Percentiles rank a stretch among this genome's conserved stretches.
These are phyloP conservation scores for Galerucella nymphaeae DNA, from an alignment of 2,888 invertebrate genomes.

Conservation along the genomic window DNA sequence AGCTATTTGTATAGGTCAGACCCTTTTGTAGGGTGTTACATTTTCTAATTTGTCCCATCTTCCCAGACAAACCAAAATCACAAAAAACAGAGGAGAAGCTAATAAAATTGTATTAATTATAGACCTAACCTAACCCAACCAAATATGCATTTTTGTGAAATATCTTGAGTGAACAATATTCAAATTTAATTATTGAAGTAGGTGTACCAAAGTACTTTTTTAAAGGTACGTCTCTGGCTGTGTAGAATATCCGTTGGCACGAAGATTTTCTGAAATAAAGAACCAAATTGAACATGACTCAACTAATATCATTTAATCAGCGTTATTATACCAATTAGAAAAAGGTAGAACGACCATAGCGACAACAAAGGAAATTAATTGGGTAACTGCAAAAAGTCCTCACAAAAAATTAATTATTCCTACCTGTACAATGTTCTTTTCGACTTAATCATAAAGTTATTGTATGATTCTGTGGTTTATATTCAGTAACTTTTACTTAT, in stretches of 20 bases:
- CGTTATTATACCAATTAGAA: conserved; percentile 46
- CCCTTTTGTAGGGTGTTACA: too few species aligned
- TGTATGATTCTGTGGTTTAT: not conserved
- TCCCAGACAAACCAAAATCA: too few species aligned
- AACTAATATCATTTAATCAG: conserved; percentile 44
- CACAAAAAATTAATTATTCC: conserved; percentile 28
- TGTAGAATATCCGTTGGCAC: conserved; percentile 13
- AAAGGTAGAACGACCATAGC: conserved; percentile 30
- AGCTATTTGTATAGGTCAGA: too few species aligned
- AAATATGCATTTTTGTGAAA: too few species aligned
- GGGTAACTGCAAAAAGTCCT: conserved; percentile 26
- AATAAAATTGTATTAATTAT: too few species aligned
- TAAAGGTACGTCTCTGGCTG: conserved; percentile 19
- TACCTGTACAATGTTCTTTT: conserved; percentile 20
- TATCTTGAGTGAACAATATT: too few species aligned
- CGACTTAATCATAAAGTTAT: not conserved
- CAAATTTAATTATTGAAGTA: not conserved
- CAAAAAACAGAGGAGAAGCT: too few species aligned
- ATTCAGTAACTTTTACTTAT: not conserved
- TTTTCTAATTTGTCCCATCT: too few species aligned
- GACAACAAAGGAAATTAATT: conserved; percentile 35
- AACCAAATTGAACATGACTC: conserved; percentile 42
- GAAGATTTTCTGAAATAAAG: conserved; percentile 35
- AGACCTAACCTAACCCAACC: too few species aligned
- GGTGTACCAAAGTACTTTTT: not conserved